Evolutionary conservation across 2,888 invertebrate genomes (phyloP), one percentile per base, ranked within the genome.

Genomic region (Campaea margaritaria): DNA sequence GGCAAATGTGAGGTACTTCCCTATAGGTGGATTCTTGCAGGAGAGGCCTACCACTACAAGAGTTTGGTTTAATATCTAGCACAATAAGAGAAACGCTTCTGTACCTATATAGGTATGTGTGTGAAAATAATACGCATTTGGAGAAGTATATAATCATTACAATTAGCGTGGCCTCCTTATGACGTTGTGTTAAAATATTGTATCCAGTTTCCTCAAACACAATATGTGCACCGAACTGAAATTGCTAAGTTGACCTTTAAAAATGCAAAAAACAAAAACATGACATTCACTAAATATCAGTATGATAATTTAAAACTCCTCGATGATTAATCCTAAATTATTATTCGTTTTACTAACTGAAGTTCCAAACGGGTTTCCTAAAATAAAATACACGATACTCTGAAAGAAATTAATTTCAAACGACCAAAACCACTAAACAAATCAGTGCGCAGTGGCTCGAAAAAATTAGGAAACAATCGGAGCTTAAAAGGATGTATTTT

Each of bases 301-400:
- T 21, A 21, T 3, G 21, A 21, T 5, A 21, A 3, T 21, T 21
- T 21, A 21, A 2, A 21, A 21, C 3, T 21, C 21, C 21, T 3
- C 5, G 5, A 21, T 21, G 21, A 21, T 21, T 21, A n/a, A n/a
- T n/a, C n/a, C n/a, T n/a, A n/a, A n/a, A n/a, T n/a, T 5, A 21
- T 21, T 21, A 21, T 2, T 9, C 34, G 9, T 34, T 34, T 34
- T 9, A 9, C 3, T 21, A 5, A 3, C 3, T 21, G 21, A 21
- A 3, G 2, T 21, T 21, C 21, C 21, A 36, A 39, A 28, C 27
- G 15, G 8, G 15, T 34, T 47, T 34, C 14, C 27, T 14, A 42
- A 47, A 47, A 55, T 42, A 47, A 55, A 54, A n/a, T n/a, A n/a
- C n/a, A n/a, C n/a, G n/a, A 41, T 11, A 13, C n/a, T 4, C 38